Percentiles rank a stretch among this genome's conserved stretches.
phyloP scores from a whole-genome alignment of 2,888 invertebrate genomes.

The Piscicola geometra region DNA sequence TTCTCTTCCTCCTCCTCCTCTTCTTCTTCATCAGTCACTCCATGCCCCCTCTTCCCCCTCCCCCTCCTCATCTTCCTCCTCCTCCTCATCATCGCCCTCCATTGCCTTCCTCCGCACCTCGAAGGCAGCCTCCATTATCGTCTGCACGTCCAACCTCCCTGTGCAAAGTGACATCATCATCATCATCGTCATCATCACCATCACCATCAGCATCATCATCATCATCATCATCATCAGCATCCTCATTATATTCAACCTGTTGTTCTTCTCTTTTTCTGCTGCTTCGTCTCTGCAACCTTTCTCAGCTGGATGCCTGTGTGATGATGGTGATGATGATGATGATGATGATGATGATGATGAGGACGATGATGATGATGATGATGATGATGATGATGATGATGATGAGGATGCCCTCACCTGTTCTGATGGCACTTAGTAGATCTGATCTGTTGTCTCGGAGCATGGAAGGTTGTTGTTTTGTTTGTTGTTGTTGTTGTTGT shows the following conservation, averaged over 20 bases:
- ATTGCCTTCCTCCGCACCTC: constrained; percentile 8
- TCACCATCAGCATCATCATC: not conserved
- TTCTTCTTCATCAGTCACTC: not conserved
- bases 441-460: not conserved
- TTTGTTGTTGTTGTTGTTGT: not conserved
- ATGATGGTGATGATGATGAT: no score
- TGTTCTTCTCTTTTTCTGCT: constrained; percentile 61
- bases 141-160: constrained; percentile 7
- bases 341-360: no score
- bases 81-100: constrained; percentile 10
- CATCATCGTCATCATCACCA: not conserved
- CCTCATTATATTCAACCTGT: constrained; percentile 29
- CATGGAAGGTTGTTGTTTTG: not conserved
- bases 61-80: not conserved
- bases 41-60: not conserved
- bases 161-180: not conserved
- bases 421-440: constrained; percentile 19
- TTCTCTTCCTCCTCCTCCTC: no score
- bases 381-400: no score
- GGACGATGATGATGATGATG: no score
- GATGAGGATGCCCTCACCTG: not conserved
- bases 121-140: constrained; percentile 1
- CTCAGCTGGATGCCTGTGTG: constrained; percentile 76
- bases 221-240: not conserved
- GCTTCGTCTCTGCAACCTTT: constrained; percentile 76